Evolutionary conservation across 2,888 invertebrate species (phyloP), one percentile per base, ranked within the genome.

Genomic region (Tipula vernalis): DNA sequence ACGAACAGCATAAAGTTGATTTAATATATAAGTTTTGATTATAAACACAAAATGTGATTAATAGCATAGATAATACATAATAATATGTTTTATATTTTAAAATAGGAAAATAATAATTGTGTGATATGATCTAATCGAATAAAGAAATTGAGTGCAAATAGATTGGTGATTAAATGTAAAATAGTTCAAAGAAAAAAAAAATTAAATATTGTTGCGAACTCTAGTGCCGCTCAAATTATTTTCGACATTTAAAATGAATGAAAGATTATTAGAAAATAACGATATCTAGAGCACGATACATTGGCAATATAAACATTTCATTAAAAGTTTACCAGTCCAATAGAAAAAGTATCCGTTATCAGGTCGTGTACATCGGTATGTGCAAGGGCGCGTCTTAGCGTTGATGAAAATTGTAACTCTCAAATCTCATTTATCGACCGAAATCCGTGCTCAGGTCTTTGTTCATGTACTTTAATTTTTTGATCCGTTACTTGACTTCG

Each of bases 101-200:
- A 57, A 57, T 57, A 71, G 28, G 28, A 71, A 71, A 71, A 71
- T 71, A 71, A 71, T 71, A 71, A 71, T 28, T 71, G 71, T 71
- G 71, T 71, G 71, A 71, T 71, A 71, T 28, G 28, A 71, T 71
- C 71, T 71, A 71, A 71, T 71, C 71, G 28, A 28, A 71, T 71
- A 71, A 71, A 71, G 71, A 71, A 71, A 71, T 71, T 71, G 71
- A 71, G 71, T 71, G 71, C 71, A 71, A 71, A 71, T 71, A 71
- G 18, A 71, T 71, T 71, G 71, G 71, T 71, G 71, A 71, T 71
- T 71, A 71, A 71, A 71, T 71, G 28, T 71, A 28, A 28, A 71
- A 28, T 71, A 28, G 28, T 71, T 28, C 12, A 71, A 10, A 15
- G 51, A 15, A 15, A 57, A 15, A 15, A n/a, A 15, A 57, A 57